Evolutionary conservation across 2,113 vertebrate species (phyloP).

Genomic region (Antigone vipio): DNA sequence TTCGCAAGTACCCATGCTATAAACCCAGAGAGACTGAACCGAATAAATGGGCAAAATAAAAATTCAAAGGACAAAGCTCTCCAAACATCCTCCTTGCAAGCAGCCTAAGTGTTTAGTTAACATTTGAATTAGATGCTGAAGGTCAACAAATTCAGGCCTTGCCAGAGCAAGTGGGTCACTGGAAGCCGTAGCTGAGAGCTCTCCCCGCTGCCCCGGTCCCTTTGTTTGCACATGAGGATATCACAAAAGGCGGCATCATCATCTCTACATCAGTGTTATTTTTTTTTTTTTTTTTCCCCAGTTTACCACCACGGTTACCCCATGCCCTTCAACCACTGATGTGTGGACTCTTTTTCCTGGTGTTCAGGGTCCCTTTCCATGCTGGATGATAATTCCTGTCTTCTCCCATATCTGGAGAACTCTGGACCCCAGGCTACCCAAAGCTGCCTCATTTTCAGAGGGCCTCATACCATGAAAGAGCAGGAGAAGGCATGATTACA

Average conservation of each 20-base stretch:
- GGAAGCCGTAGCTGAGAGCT: not conserved
- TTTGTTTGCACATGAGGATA: not conserved
- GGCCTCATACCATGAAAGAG: not conserved
- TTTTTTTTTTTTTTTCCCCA: not conserved
- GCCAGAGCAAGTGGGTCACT: not conserved
- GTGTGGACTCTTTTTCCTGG: not conserved
- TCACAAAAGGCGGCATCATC: not conserved
- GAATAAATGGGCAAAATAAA: not conserved
- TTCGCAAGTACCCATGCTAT: fast-evolving
- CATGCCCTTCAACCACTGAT: not conserved
- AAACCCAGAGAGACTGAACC: not conserved
- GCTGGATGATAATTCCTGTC: not conserved
- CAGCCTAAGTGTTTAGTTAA: not conserved
- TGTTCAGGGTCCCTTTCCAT: not conserved
- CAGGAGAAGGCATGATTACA: not conserved
- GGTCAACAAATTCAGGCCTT: not conserved
- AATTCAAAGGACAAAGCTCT: not conserved
- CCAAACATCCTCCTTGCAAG: not conserved
- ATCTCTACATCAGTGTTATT: fast-evolving
- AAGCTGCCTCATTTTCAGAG: not conserved
- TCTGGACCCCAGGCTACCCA: not conserved
- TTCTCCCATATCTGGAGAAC: not conserved
- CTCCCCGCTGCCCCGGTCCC: not conserved
- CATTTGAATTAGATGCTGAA: not conserved
- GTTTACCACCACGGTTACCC: not conserved